Evolutionary conservation across 2,797 vertebrate genomes (phyloP).

Genomic region (Eulemur albifrons): DNA sequence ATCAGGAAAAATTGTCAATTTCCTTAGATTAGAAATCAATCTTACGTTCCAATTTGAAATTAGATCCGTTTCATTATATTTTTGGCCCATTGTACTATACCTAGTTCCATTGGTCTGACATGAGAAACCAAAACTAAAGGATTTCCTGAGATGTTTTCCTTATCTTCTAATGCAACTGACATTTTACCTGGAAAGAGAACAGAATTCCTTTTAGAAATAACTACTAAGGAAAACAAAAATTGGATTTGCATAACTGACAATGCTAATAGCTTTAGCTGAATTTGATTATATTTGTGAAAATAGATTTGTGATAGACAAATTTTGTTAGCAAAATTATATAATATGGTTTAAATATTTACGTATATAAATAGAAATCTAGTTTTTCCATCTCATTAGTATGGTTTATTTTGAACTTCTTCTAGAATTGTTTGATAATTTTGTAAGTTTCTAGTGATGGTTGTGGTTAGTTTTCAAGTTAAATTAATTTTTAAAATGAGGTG

Average conservation of each 20-base stretch:
- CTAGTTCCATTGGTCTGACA: conserved; percentile 80
- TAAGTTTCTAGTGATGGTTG: neutral
- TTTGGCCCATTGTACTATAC: conserved; percentile 73
- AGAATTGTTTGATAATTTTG: neutral
- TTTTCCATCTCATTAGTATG: neutral
- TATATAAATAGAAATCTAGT: neutral
- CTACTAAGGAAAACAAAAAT: neutral
- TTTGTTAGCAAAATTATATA: neutral
- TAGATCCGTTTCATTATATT: neutral
- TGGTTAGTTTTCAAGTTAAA: conserved; percentile 27
- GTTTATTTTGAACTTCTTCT: neutral
- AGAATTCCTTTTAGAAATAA: conserved; percentile 69
- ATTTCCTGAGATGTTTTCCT: conserved; percentile 80
- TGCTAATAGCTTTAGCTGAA: neutral
- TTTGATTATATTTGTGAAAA: neutral
- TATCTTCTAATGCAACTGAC: conserved; percentile 81
- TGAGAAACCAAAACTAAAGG: conserved; percentile 80
- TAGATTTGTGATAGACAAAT: neutral
- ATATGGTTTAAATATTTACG: neutral
- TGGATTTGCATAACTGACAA: neutral
- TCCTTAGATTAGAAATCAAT: neutral
- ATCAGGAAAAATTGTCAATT: neutral
- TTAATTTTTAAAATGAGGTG: neutral
- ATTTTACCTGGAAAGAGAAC: conserved; percentile 78
- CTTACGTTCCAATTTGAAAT: neutral